These are phyloP conservation scores for Athalia cordata DNA, from an alignment of 2,888 invertebrate genomes.

Conservation along the genomic window DNA sequence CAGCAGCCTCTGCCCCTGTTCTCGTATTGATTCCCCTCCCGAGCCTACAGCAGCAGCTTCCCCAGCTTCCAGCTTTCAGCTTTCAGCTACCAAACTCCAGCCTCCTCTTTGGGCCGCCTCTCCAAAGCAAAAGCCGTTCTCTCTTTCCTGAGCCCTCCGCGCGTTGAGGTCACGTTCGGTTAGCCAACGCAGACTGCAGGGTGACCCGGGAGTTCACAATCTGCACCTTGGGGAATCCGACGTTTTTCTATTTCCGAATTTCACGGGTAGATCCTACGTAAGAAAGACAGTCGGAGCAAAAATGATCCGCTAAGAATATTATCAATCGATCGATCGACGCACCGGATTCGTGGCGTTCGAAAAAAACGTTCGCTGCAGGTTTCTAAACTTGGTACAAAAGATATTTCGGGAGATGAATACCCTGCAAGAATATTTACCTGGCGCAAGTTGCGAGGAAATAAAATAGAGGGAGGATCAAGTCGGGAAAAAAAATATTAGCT, in stretches of 20 bases:
- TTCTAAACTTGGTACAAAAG: too few species aligned
- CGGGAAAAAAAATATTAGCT: too few species aligned
- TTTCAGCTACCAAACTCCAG: background rate
- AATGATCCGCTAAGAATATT: background rate
- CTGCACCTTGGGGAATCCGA: too few species aligned
- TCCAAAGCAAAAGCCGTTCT: constrained; percentile 45
- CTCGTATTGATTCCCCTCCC: constrained; percentile 59
- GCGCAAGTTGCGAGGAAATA: too few species aligned
- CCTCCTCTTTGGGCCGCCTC: constrained; percentile 49
- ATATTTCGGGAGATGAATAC: too few species aligned
- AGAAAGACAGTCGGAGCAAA: background rate
- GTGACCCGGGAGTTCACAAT: background rate
- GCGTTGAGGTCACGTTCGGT: constrained; percentile 45
- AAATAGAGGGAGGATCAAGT: too few species aligned
- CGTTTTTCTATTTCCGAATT: background rate
- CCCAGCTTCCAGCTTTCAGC: too few species aligned
- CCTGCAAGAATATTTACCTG: too few species aligned
- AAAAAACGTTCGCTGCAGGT: too few species aligned
- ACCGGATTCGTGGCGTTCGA: too few species aligned
- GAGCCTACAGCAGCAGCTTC: constrained; percentile 50
- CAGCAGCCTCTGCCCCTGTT: constrained; percentile 46
- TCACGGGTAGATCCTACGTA: background rate
- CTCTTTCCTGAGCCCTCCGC: constrained; percentile 37
- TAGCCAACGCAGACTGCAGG: constrained; percentile 40
- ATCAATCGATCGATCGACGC: too few species aligned